Evolutionary conservation across 35 echinoderm and acorn worm genomes (phyloP).

Genomic region (Eucidaris tribuloides): DNA sequence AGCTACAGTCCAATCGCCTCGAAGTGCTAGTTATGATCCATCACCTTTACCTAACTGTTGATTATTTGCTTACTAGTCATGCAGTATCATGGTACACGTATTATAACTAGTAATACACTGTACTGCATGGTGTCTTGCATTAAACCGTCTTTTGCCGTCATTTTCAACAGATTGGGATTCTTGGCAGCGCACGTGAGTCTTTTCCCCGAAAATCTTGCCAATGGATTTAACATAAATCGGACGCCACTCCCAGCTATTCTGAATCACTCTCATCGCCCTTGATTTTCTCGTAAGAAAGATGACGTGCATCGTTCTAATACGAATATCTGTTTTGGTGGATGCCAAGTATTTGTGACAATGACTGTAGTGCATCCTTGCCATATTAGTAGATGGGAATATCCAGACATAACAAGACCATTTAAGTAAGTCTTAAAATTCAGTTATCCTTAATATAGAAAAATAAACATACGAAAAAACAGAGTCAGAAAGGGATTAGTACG

Average conservation of each 20-base stretch:
- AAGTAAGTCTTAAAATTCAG: too few relatives aligned
- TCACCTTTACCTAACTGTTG: too few relatives aligned
- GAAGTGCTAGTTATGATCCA: too few relatives aligned
- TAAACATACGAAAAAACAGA: too few relatives aligned
- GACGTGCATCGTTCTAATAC: constrained; percentile 58
- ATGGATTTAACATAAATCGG: not conserved
- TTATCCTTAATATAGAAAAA: too few relatives aligned
- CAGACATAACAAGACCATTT: constrained; percentile 52
- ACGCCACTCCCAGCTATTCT: not conserved
- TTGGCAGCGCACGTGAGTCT: not conserved
- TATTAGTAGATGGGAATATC: constrained; percentile 78
- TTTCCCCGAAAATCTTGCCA: not conserved
- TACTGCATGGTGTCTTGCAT: too few relatives aligned
- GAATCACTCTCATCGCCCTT: not conserved
- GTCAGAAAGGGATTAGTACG: too few relatives aligned
- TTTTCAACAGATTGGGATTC: not conserved
- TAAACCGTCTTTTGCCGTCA: too few relatives aligned
- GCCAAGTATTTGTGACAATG: constrained; percentile 44
- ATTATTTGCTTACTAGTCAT: too few relatives aligned
- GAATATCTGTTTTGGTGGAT: constrained; percentile 53
- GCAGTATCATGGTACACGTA: too few relatives aligned
- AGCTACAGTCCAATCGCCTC: too few relatives aligned
- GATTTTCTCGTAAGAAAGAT: constrained; percentile 30
- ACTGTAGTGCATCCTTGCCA: constrained; percentile 45
- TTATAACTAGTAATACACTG: too few relatives aligned